These are phyloP conservation scores for Bos indicus DNA, from an alignment of 2,113 vertebrate species.

Conservation along the genomic window DNA sequence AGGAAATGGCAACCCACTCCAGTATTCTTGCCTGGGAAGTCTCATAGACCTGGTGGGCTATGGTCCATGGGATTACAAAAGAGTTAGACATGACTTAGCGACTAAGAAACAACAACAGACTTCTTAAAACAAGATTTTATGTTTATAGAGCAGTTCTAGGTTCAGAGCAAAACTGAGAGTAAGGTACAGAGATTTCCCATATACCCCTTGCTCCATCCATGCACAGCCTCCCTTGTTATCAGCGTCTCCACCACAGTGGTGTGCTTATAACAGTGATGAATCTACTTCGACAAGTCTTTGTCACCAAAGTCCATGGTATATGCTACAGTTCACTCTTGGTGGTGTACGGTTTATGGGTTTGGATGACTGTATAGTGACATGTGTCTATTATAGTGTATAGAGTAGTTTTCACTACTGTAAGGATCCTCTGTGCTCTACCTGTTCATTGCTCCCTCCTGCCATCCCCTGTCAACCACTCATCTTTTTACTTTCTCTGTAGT, in stretches of 20 bases:
- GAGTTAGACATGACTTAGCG: not conserved
- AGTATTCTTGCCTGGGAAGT: not conserved
- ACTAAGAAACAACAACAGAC: not conserved
- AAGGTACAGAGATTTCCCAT: not conserved
- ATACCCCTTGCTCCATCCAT: not conserved
- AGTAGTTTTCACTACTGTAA: not conserved
- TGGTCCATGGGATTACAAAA: not conserved
- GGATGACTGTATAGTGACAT: not conserved
- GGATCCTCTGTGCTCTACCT: not conserved
- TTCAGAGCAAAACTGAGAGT: not conserved
- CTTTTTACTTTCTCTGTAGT: not conserved
- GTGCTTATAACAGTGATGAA: not conserved
- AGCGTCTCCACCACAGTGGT: not conserved
- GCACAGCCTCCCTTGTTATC: not conserved
- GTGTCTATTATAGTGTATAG: not conserved
- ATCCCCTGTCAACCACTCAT: not conserved
- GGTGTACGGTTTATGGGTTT: not conserved
- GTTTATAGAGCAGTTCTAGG: not conserved
- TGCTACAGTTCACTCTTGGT: not conserved
- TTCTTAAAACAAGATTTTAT: not conserved
- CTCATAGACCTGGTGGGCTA: not conserved
- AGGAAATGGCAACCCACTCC: not conserved
- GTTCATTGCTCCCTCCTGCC: not conserved
- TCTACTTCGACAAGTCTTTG: not conserved
- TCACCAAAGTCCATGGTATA: not conserved